These are phyloP conservation scores for Aquatica leii DNA, from an alignment of 2,888 invertebrate genomes.

Conservation along the genomic window DNA sequence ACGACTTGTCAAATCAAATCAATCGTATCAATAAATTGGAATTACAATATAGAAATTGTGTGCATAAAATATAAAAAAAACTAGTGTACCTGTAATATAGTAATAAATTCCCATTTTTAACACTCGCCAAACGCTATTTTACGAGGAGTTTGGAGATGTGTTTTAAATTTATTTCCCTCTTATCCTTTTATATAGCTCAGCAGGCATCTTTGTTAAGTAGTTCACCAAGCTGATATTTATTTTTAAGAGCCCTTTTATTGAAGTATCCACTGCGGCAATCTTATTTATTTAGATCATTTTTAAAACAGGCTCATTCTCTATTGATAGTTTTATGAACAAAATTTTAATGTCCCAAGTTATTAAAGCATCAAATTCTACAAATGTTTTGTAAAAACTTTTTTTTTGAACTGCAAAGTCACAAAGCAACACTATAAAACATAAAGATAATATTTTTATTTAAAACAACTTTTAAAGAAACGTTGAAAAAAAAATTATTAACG, in stretches of 20 bases:
- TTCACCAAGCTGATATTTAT: slow-evolving; percentile 50
- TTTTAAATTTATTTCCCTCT: slow-evolving; percentile 41
- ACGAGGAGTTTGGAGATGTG: slow-evolving; percentile 34
- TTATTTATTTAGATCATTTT: slow-evolving; percentile 23
- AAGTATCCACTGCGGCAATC: slow-evolving; percentile 25
- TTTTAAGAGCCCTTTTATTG: slow-evolving; percentile 46
- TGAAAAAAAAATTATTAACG: too few species aligned
- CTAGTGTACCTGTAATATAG: slow-evolving; percentile 25
- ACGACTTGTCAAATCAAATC: too few species aligned
- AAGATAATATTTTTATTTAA: too few species aligned
- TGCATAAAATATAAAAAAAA: slow-evolving; percentile 19
- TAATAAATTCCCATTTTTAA: slow-evolving; percentile 35
- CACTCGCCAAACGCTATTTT: slow-evolving; percentile 34
- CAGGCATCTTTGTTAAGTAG: slow-evolving; percentile 48
- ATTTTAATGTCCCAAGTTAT: too few species aligned
- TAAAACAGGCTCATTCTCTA: background rate
- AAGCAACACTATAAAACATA: too few species aligned
- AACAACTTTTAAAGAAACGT: too few species aligned
- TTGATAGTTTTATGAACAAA: too few species aligned
- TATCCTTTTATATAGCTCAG: slow-evolving; percentile 41
- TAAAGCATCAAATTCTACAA: too few species aligned
- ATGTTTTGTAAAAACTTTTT: too few species aligned
- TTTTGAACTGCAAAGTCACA: too few species aligned
- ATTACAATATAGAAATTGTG: slow-evolving; percentile 13
- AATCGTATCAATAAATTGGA: background rate